Percentiles rank a stretch among this genome's conserved stretches.
Evolutionary conservation across 92 coral and sea anemone species (phyloP).

Genomic region (Muricea muricata): DNA sequence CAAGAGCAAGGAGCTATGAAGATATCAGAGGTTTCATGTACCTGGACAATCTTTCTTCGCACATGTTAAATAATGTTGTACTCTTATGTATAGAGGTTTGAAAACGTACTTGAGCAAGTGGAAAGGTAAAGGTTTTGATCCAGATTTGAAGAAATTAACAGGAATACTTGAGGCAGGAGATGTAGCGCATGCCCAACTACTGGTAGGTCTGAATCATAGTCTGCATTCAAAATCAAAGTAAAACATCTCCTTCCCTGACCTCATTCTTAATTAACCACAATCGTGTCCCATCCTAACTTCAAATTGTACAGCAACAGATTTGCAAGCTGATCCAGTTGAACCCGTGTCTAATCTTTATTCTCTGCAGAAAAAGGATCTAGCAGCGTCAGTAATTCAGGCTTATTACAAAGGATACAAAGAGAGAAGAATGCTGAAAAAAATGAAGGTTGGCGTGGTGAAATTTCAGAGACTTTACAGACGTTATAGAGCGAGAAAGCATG

Average conservation of each 20-base stretch:
- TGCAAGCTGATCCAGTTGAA: too few relatives aligned
- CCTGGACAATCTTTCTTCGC: too few relatives aligned
- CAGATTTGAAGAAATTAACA: slow-evolving; percentile 78
- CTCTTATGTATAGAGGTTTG: slow-evolving; percentile 70
- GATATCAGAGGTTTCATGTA: too few relatives aligned
- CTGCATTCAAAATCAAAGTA: too few relatives aligned
- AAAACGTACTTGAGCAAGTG: slow-evolving; percentile 95
- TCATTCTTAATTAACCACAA: too few relatives aligned
- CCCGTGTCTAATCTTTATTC: background rate
- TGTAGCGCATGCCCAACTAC: slow-evolving; percentile 81
- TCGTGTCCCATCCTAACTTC: too few relatives aligned
- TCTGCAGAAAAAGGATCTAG: slow-evolving; percentile 74
- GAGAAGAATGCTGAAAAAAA: slow-evolving; percentile 68
- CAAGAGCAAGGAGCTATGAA: too few relatives aligned
- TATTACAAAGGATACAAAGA: slow-evolving; percentile 80
- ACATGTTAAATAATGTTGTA: background rate
- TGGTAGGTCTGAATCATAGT: slow-evolving; percentile 59
- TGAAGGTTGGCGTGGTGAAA: slow-evolving; percentile 71
- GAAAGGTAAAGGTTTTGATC: slow-evolving; percentile 92
- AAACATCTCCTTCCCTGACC: too few relatives aligned
- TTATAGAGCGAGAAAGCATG: slow-evolving; percentile 62
- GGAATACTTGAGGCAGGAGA: slow-evolving; percentile 88
- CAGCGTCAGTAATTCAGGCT: slow-evolving; percentile 92
- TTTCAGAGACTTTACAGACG: slow-evolving; percentile 85
- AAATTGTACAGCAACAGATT: too few relatives aligned